Conservation (phyloP, 1,140 invertebrate species). For the Heliconius hermathena region DNA sequence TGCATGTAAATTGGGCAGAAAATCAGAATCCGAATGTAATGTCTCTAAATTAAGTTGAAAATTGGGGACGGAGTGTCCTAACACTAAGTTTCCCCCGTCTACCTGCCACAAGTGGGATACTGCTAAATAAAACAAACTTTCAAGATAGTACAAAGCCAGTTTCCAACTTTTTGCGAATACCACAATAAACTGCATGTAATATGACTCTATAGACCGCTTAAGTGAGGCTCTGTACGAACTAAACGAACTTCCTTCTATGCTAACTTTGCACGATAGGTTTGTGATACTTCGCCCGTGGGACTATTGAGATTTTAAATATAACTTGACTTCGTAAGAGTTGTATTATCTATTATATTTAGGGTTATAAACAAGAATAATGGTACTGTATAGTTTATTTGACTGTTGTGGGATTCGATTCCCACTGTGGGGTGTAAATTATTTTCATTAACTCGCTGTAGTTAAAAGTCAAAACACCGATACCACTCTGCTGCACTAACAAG, state of each 20-base stretch:
- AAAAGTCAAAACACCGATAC: no score
- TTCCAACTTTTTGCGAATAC: constrained; percentile 24
- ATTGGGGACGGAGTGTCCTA: no score
- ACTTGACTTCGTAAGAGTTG: not conserved
- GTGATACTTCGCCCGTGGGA: constrained; percentile 1
- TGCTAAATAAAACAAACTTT: not conserved
- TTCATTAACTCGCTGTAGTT: not conserved
- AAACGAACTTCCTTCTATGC: constrained; percentile 17
- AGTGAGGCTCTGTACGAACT: not conserved
- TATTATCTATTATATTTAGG: no score
- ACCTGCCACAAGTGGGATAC: no score
- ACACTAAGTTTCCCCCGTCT: no score
- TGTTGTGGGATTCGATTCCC: no score
- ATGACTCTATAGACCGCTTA: constrained; percentile 26
- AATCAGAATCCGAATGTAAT: no score
- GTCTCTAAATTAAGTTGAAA: no score
- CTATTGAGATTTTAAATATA: constrained; percentile 13
- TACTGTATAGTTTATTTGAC: no score
- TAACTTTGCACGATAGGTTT: constrained; percentile 20
- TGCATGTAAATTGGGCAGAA: no score
- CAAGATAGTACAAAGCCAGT: constrained; percentile 13
- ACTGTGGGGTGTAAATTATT: not conserved
- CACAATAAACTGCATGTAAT: constrained; percentile 22
- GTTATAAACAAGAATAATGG: no score
- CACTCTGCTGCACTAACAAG: no score